Conservation (phyloP, 2,888 invertebrate species). For the Lottia gigantea region DNA sequence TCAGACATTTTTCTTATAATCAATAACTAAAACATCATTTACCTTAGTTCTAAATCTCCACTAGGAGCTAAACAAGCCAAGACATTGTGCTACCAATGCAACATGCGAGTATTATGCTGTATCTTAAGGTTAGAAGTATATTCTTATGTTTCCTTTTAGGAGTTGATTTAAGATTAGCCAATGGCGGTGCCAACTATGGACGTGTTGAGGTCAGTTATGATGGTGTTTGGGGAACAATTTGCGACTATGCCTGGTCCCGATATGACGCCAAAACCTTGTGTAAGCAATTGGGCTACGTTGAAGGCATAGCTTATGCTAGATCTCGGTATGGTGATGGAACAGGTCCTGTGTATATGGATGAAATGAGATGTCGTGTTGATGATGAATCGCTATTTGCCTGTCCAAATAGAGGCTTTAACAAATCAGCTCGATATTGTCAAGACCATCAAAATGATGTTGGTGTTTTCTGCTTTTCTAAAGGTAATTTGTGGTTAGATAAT, state of each 20-base stretch:
- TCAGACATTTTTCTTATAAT: too few species aligned
- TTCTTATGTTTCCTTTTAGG: constrained; percentile 13
- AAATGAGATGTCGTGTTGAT: constrained; percentile 41
- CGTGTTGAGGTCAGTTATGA: constrained; percentile 43
- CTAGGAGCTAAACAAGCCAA: too few species aligned
- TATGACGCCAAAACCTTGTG: constrained; percentile 48
- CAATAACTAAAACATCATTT: too few species aligned
- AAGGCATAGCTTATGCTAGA: constrained; percentile 34
- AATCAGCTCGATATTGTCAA: constrained; percentile 36
- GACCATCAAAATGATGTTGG: constrained; percentile 46
- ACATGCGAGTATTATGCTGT: too few species aligned
- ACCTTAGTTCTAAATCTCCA: too few species aligned
- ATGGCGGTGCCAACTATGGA: constrained; percentile 38
- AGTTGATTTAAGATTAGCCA: constrained; percentile 27
- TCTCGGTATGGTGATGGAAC: constrained; percentile 14
- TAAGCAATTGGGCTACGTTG: constrained; percentile 48
- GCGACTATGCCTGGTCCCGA: constrained; percentile 45
- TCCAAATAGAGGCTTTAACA: constrained; percentile 44
- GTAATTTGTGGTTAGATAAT: constrained; percentile 29
- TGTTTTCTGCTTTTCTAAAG: constrained; percentile 46
- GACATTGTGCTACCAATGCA: too few species aligned
- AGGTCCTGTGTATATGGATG: constrained; percentile 44
- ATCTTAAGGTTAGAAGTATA: too few species aligned
- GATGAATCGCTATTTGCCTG: constrained; percentile 43
- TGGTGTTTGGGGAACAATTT: constrained; percentile 45